Conservation (phyloP, 2,888 invertebrate genomes). For the Drosophila koepferae region DNA sequence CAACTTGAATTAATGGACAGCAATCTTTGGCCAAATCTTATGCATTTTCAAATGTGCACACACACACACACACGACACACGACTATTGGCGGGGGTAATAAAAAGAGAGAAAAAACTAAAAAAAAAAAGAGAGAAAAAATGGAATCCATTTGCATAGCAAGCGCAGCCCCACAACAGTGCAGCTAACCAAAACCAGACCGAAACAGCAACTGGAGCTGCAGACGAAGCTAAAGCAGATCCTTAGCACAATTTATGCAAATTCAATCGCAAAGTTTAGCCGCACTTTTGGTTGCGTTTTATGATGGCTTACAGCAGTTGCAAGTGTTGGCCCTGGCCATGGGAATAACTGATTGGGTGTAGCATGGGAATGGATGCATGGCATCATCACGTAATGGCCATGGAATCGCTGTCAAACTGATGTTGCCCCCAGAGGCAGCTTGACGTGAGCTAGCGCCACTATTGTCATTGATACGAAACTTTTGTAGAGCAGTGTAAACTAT, state of each 20-base stretch:
- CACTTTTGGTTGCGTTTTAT: constrained; percentile 73
- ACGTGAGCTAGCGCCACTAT: constrained; percentile 8
- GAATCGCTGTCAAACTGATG: constrained; percentile 50
- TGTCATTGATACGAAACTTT: constrained; percentile 46
- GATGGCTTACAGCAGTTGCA: constrained; percentile 60
- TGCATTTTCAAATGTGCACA: constrained; percentile 74
- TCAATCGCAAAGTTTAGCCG: constrained; percentile 81
- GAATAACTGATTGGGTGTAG: constrained; percentile 23
- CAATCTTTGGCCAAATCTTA: constrained; percentile 80
- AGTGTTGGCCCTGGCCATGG: constrained; percentile 40
- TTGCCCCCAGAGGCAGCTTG: constrained; percentile 20
- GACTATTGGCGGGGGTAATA: background rate
- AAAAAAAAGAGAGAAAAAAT: constrained; percentile 11
- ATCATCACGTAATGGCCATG: constrained; percentile 45
- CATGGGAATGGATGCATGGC: constrained; percentile 28
- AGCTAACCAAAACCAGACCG: constrained; percentile 21
- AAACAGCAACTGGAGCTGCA: constrained; percentile 15
- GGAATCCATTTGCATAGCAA: constrained; percentile 68
- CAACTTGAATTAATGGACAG: constrained; percentile 82
- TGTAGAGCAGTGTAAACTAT: constrained; percentile 5
- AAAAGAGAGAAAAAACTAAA: too few species aligned
- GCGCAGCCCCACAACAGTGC: constrained; percentile 44
- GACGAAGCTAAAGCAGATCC: constrained; percentile 34
- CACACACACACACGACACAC: constrained; percentile 24
- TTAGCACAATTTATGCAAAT: constrained; percentile 79